Evolutionary conservation across 2,113 vertebrate genomes (phyloP).

Genomic region (Hippolais icterina): DNA sequence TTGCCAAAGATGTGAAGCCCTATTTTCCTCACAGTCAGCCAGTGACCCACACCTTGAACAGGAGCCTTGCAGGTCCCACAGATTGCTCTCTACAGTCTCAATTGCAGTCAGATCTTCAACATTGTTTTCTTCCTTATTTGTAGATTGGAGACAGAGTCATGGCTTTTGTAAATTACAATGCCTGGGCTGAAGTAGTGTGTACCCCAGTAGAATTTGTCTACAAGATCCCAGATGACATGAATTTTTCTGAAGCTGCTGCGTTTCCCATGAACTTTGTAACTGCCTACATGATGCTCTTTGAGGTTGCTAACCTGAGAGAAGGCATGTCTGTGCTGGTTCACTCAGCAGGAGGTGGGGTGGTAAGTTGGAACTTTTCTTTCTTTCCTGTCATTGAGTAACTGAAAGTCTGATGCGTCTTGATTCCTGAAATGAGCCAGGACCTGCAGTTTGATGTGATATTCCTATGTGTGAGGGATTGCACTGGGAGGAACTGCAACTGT

Average conservation of each 20-base stretch:
- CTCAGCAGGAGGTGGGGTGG: slow-evolving; percentile 94
- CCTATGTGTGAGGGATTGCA: background rate
- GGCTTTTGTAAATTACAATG: slow-evolving; percentile 95
- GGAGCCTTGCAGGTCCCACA: background rate
- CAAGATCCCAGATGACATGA: slow-evolving; percentile 96
- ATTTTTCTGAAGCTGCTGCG: slow-evolving; percentile 90
- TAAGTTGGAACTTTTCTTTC: slow-evolving; percentile 69
- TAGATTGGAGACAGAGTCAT: slow-evolving; percentile 97
- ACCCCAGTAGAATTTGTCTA: slow-evolving; percentile 91
- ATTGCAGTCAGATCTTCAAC: rapidly evolving
- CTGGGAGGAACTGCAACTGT: background rate
- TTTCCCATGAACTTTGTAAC: slow-evolving; percentile 97
- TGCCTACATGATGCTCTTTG: slow-evolving; percentile 98
- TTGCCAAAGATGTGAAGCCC: background rate
- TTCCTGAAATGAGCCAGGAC: background rate
- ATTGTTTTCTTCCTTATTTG: background rate
- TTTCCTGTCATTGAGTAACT: background rate
- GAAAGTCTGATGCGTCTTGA: background rate
- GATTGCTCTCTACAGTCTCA: background rate
- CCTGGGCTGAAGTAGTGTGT: slow-evolving; percentile 98
- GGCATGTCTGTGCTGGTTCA: slow-evolving; percentile 98
- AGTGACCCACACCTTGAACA: background rate
- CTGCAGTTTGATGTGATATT: background rate
- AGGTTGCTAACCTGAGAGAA: slow-evolving; percentile 92
- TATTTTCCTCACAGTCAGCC: background rate